Base-by-base conservation (phyloP, 2,113 vertebrate genomes). In the Rissa tridactyla region DNA sequence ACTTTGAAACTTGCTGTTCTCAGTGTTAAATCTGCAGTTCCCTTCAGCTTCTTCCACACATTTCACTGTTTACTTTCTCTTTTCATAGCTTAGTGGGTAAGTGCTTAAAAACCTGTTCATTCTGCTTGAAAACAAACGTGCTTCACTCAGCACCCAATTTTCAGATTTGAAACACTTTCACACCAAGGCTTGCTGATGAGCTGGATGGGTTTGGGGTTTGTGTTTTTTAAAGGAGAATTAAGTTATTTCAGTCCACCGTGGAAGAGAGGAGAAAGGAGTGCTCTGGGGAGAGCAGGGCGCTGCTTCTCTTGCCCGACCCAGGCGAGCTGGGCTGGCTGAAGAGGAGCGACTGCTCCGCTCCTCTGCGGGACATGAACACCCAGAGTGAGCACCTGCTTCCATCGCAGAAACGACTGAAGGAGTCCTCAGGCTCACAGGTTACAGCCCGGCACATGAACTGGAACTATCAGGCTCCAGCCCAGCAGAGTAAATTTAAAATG, bases 61-160 rank as follows among this genome's bases (percentile, higher is more conserved):
- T 88, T 90, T 96, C 40, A 47, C 27, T 76, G 54, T 86, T 96
- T 90, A 46, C 72, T 86, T 91, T 91, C 70, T 76, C 44, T 86
- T 89, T 92, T 86, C 34, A 11, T 88, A 40, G 23, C 26, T 25
- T 57, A 69, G 36, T 69, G 68, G 13, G 2, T 61, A 82, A 86
- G n/a, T 62, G 52, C 82, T 91, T 91, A n/a, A 83, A 95, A 88
- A 60, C 23, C 57, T 88, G 30, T 72, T 81, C 40, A 34, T 88
- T 88, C 62, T 86, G 18, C 65, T 76, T 86, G 60, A 72, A 90
- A 94, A 72, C 66, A 91, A 81, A 69, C 15, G 32, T 21, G 10
- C 44, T 80, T 85, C 73, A 75, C 30, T 87, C 44, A 25, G 57
- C 62, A 69, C 44, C 34, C 21, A 18, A 7, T 91, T 95, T 92